A percentile compares a stretch with the other conserved stretches of the same genome.
phyloP scores from a whole-genome alignment of 2,888 invertebrate species.

The Microctonus aethiopoides region DNA sequence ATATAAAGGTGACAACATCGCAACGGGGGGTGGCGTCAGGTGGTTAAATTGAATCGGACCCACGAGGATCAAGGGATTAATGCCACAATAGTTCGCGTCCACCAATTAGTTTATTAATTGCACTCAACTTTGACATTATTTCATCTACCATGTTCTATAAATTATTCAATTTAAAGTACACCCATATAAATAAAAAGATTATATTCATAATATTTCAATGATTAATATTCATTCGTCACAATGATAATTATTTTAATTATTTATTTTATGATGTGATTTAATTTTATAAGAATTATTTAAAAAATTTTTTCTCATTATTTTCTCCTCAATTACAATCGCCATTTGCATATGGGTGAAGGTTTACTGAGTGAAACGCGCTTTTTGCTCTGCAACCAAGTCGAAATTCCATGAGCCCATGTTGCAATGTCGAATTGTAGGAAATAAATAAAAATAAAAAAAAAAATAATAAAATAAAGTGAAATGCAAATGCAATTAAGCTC shows the following conservation, averaged over 20 bases:
- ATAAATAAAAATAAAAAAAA: slow-evolving; percentile 3
- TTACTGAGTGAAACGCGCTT: not conserved
- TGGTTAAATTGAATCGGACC: slow-evolving; percentile 40
- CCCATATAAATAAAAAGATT: not conserved
- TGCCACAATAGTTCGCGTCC: slow-evolving; percentile 27
- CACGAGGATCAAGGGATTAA: slow-evolving; percentile 37
- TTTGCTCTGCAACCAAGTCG: slow-evolving; percentile 5
- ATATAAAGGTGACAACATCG: slow-evolving; percentile 3
- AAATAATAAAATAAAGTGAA: slow-evolving; percentile 33
- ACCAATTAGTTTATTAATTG: slow-evolving; percentile 38
- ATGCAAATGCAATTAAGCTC: slow-evolving; percentile 52
- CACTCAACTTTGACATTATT: slow-evolving; percentile 6
- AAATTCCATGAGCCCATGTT: slow-evolving; percentile 4
- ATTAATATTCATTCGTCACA: not conserved
- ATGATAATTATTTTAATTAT: no score
- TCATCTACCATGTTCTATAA: not conserved
- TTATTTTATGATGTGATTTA: no score
- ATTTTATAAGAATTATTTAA: no score
- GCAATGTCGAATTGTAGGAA: not conserved
- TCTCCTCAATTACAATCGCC: not conserved
- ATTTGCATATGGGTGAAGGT: no score
- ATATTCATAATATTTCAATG: not conserved
- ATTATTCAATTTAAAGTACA: slow-evolving; percentile 1
- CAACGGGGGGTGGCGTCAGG: slow-evolving; percentile 15
- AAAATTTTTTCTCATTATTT: not conserved